Base-by-base conservation (phyloP, 2,797 vertebrate species). In the Pangasius larnaudii region DNA sequence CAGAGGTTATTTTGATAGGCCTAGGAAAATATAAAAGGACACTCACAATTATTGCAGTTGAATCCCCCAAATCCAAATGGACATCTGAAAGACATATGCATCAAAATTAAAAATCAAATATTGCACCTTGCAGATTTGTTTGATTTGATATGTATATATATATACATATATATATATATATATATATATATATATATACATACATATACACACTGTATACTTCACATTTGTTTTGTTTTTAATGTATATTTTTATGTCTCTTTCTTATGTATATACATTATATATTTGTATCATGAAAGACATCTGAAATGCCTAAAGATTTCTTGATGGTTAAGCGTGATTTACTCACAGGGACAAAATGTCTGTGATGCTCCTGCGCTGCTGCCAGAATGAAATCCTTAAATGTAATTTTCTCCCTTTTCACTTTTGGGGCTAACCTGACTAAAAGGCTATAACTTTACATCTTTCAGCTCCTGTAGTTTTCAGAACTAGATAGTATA, bases 11-110 rank as follows among this genome's bases (percentile, higher is more conserved):
- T 49, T 65, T 67, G 3, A 65, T 19, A 49, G 27, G n/a, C 24
- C 18, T 33, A 24, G 4, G 24, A 30, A 3, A 16, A 78, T 36
- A 39, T 71, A n/a, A 86, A 4, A 42, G 0, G 0, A 27, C 79
- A 97, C 98, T 98, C 94, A 99, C 98, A 98, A 88, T 99, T 99
- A 91, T 95, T 97, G 91, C 98, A 99, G 94, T 99, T 99, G 93
- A 99, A 98, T 93, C 98, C 98, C 85, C 98, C 98, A 80, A 99
- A 97, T 90, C 98, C 98, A 86, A 99, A 99, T 0, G 95, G 96
- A 92, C 98, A 99, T 89, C 98, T 99, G 92, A 85, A 95, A 90
- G 61, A 93, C 5, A 86, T 8, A 84, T 30, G 16, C 39, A 81
- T 58, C 49, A n/a, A 18, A 65, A 83, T 63, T 4, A n/a, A 46